Evolutionary conservation across 2,113 vertebrate species (phyloP).

Genomic region (Microcebus murinus): DNA sequence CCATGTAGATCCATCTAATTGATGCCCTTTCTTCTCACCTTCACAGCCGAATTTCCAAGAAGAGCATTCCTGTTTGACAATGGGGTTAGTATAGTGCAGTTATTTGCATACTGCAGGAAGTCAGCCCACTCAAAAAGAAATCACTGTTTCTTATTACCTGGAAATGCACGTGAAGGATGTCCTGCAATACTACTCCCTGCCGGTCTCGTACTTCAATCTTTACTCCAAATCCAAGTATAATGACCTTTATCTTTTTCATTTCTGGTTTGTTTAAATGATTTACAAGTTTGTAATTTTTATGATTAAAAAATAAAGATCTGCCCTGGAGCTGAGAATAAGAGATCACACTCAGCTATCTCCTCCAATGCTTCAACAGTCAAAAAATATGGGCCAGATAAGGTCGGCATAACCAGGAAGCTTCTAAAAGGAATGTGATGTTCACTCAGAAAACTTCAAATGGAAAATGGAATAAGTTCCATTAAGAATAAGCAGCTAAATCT

Average conservation of each 20-base stretch:
- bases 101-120: not conserved
- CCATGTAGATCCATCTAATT: not conserved
- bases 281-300: not conserved
- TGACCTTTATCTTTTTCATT: not conserved
- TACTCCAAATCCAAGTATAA: not conserved
- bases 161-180: not conserved
- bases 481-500: not conserved
- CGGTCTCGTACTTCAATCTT: not conserved
- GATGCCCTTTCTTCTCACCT: not conserved
- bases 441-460: not conserved
- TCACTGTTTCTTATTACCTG: not conserved
- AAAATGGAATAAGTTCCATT: not conserved
- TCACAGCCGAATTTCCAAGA: not conserved
- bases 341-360: not conserved
- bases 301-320: conserved; percentile 34
- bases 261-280: conserved; percentile 7
- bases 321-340: conserved; percentile 16
- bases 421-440: not conserved
- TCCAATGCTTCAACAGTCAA: not conserved
- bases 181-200: not conserved
- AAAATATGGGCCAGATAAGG: not conserved
- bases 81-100: not conserved
- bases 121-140: not conserved
- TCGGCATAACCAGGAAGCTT: not conserved
- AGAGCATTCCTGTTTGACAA: not conserved